Conservation (phyloP, 2,888 invertebrate genomes). For the Drymonia ruficornis region DNA sequence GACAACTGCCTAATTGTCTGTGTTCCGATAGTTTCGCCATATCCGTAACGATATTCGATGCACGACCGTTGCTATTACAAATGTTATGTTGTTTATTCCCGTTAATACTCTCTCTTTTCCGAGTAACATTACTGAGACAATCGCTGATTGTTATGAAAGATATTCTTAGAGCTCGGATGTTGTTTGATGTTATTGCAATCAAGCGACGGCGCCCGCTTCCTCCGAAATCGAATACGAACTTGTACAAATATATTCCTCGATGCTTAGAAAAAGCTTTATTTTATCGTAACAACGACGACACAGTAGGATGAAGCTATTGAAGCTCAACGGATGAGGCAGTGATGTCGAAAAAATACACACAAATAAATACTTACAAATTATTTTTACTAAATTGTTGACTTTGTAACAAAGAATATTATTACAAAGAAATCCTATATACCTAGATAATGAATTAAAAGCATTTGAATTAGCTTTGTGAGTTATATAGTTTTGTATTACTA, state of each 20-base stretch:
- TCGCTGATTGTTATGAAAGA: conserved; percentile 27
- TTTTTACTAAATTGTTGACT: too few relatives aligned
- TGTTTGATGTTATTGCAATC: conserved; percentile 26
- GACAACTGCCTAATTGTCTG: conserved; percentile 57
- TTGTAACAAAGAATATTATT: too few relatives aligned
- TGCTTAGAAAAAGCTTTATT: not conserved
- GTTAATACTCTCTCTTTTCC: conserved; percentile 21
- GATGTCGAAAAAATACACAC: too few relatives aligned
- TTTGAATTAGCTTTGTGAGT: too few relatives aligned
- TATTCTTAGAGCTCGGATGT: conserved; percentile 27
- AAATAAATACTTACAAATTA: too few relatives aligned
- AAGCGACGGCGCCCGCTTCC: not conserved
- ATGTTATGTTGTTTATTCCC: conserved; percentile 31
- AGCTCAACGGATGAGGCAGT: not conserved
- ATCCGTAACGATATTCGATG: conserved; percentile 24
- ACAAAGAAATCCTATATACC: too few relatives aligned
- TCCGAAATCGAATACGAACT: not conserved
- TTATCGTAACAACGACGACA: not conserved
- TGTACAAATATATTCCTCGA: not conserved
- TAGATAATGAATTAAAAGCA: too few relatives aligned
- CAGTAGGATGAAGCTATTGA: not conserved
- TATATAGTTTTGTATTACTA: too few relatives aligned
- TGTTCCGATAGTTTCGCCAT: conserved; percentile 37
- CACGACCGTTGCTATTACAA: conserved; percentile 19
- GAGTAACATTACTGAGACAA: conserved; percentile 24